Evolutionary conservation across 2,113 vertebrate species (phyloP).

Genomic region (Atlantisia rogersi): DNA sequence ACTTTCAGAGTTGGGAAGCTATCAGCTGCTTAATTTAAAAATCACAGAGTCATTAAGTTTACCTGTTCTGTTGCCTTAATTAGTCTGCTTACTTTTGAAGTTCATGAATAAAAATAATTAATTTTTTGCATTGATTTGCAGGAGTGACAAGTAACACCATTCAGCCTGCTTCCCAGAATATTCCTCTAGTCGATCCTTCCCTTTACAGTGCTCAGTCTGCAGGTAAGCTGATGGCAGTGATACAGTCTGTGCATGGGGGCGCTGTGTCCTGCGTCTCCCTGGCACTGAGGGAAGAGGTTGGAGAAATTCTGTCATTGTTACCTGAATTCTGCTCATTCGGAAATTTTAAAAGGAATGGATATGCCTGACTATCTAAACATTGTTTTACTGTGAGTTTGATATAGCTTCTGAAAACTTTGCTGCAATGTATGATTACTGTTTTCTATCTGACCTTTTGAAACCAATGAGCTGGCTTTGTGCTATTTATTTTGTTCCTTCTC

Average conservation of each 20-base stretch:
- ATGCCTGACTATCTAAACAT: background rate
- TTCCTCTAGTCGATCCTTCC: conserved; percentile 82
- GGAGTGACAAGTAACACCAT: conserved; percentile 81
- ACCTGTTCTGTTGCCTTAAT: background rate
- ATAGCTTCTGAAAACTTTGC: background rate
- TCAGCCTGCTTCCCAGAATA: conserved; percentile 81
- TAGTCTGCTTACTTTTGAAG: background rate
- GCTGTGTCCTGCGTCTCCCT: background rate
- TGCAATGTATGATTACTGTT: background rate
- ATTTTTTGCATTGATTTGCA: conserved; percentile 52
- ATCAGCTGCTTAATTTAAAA: background rate
- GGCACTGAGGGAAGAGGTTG: background rate
- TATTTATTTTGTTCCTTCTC: background rate
- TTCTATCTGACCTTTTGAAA: background rate
- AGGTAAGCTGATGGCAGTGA: conserved; percentile 75
- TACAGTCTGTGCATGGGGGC: rapidly evolving
- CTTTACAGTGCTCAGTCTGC: conserved; percentile 81
- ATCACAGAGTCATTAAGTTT: background rate
- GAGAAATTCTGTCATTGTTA: background rate
- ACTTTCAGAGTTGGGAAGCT: background rate
- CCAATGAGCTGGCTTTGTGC: background rate
- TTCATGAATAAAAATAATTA: background rate
- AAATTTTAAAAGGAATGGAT: background rate
- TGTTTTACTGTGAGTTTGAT: background rate
- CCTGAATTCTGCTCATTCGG: background rate